Base-by-base conservation (phyloP, 2,888 invertebrate species). In the Phortica okadai region DNA sequence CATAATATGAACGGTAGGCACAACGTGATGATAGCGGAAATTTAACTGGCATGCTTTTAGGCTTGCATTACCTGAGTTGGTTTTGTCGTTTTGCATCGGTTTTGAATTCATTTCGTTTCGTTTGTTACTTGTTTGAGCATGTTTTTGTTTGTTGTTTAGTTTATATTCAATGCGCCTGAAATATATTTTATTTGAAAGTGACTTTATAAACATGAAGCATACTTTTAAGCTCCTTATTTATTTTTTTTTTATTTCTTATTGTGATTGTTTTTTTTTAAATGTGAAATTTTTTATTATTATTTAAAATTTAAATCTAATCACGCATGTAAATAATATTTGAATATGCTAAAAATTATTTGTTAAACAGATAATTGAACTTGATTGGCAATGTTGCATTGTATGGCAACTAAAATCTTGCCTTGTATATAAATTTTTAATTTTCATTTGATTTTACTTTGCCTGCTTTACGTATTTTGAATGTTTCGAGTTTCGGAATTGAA, bases 1-100 rank as follows among this genome's bases (percentile, higher is more conserved):
- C 96, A 96, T 75, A 96, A 96, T 94, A 78, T 88, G 82, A 85
- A 85, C 66, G 85, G 85, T 85, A 83, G 87, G 73, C 79, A 14
- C 14, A 50, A 50, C 14, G 50, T 14, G 50, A 11, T 50, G 50
- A 44, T n/a, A 45, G 78, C 85, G 85, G 83, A 78, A 72, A 73
- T 73, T 67, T 21, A 33, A 41, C 76, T 69, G 75, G 14, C 67
- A 74, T 50, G 64, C 69, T 78, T 80, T 75, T 74, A 14, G 76
- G 16, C 66, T 41, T 42, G 45, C 73, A 58, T 69, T n/a, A 6
- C 25, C 64, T 66, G 72, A 50, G 33, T 72, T 62, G 11, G 21
- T n/a, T 64, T 74, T 33, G 21, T 33, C 4, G 74, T 74, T 56
- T 54, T 54, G 54, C 3, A 25, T 50, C 50, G 45, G 10, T 33